Evolutionary conservation across 2,888 invertebrate species (phyloP).

Genomic region (Cybosia mesomella): DNA sequence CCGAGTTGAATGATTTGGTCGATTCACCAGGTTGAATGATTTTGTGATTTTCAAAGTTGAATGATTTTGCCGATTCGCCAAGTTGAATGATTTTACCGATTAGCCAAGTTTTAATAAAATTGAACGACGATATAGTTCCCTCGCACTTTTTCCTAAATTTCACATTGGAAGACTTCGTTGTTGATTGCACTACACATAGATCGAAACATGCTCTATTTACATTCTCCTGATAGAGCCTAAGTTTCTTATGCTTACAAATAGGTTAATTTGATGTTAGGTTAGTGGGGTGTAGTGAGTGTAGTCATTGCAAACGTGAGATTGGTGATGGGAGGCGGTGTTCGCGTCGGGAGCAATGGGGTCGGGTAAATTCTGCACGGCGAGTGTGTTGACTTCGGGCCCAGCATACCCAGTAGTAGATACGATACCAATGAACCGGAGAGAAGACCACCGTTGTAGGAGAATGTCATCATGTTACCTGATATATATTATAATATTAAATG

Average conservation of each 20-base stretch:
- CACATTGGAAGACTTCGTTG: not conserved
- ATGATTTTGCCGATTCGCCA: not conserved
- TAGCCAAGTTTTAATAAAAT: no score
- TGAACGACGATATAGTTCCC: not conserved
- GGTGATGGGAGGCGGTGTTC: slow-evolving; percentile 63
- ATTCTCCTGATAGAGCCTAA: not conserved
- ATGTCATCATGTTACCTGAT: slow-evolving; percentile 96
- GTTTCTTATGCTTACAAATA: not conserved
- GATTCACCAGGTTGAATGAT: no score
- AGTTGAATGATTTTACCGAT: not conserved
- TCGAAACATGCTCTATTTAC: not conserved
- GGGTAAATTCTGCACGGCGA: slow-evolving; percentile 83
- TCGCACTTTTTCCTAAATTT: not conserved
- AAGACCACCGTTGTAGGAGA: slow-evolving; percentile 95
- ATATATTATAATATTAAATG: not conserved
- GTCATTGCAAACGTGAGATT: slow-evolving; percentile 45
- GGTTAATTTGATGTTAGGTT: slow-evolving; percentile 33
- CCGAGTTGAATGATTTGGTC: not conserved
- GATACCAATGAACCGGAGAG: slow-evolving; percentile 94
- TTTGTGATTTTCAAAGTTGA: not conserved
- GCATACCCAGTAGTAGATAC: slow-evolving; percentile 91
- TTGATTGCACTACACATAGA: slow-evolving; percentile 2
- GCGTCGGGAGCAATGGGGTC: slow-evolving; percentile 74
- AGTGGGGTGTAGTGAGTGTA: slow-evolving; percentile 58
- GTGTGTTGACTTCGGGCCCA: slow-evolving; percentile 83